A percentile compares a stretch with the other conserved stretches of the same genome.
Evolutionary conservation across 2,113 vertebrate genomes (phyloP).

Genomic region (Neotoma lepida): DNA sequence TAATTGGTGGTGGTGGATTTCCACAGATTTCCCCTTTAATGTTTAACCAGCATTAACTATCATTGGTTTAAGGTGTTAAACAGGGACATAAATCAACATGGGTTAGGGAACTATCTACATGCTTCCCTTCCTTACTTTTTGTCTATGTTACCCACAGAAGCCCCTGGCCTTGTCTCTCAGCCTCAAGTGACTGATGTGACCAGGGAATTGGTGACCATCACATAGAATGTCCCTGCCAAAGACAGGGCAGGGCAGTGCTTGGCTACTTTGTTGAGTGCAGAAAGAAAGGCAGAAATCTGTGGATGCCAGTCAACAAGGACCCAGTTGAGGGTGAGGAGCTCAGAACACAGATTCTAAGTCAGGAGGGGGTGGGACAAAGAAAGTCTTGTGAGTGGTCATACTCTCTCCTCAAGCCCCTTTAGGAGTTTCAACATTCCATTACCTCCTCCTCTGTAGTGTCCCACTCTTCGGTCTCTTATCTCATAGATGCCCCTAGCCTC

Average conservation of each 20-base stretch:
- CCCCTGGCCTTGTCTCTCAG: conserved; percentile 75
- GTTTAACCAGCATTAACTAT: conserved; percentile 15
- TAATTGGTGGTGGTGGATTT: neutral
- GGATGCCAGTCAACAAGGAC: conserved; percentile 82
- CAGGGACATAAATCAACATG: neutral
- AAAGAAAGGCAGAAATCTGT: conserved; percentile 85
- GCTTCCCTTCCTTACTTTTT: neutral
- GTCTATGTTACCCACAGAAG: conserved; percentile 68
- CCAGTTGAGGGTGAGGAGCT: conserved; percentile 82
- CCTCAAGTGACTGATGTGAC: conserved; percentile 82
- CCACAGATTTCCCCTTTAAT: neutral
- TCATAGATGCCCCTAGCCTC: neutral
- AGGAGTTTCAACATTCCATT: neutral
- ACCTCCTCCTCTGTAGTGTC: neutral
- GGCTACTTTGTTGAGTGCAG: conserved; percentile 82
- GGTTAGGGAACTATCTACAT: neutral
- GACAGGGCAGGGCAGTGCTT: conserved; percentile 78
- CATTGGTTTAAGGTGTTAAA: neutral
- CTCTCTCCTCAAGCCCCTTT: neutral
- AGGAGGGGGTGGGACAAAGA: neutral
- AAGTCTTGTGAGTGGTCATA: neutral
- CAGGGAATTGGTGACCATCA: conserved; percentile 82
- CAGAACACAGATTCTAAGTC: neutral
- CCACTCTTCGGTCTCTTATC: neutral
- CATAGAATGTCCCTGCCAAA: conserved; percentile 79